A percentile compares a stretch with the other conserved stretches of the same genome.
Conservation (phyloP, 2,113 vertebrate genomes). For the Chrysochloris asiatica region DNA sequence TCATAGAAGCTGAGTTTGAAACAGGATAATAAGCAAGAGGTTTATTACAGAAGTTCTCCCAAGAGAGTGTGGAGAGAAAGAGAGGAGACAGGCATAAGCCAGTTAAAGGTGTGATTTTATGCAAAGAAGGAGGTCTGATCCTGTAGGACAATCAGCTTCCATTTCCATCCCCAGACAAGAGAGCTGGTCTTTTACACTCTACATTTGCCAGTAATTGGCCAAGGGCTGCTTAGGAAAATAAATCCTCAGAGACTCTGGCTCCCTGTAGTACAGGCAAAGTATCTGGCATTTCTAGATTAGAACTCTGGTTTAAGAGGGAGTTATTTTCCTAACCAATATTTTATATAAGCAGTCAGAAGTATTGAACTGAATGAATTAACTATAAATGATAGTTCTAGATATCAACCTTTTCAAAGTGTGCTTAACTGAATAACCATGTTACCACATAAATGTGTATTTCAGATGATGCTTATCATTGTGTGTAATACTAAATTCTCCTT, state of each 20-base stretch:
- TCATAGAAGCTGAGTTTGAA: neutral
- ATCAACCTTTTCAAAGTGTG: neutral
- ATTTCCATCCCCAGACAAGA: neutral
- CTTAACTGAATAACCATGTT: constrained; percentile 1
- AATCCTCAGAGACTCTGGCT: neutral
- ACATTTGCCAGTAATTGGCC: neutral
- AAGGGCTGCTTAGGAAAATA: neutral
- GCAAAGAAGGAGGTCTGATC: neutral
- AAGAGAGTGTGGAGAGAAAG: too few relatives aligned
- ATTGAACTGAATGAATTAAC: neutral
- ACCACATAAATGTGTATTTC: neutral
- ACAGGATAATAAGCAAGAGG: too few relatives aligned
- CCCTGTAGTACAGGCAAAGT: neutral
- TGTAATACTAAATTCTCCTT: neutral
- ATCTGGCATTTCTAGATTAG: neutral
- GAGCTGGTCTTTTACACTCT: neutral
- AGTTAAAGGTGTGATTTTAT: neutral
- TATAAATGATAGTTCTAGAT: neutral
- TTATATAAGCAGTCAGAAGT: neutral
- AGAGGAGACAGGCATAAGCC: too few relatives aligned
- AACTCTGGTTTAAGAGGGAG: neutral
- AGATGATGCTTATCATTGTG: neutral
- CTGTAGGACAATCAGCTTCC: neutral
- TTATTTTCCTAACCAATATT: neutral
- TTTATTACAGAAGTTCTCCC: too few relatives aligned